Percentiles rank a stretch among this genome's conserved stretches.
Conservation (phyloP, 1,140 invertebrate genomes). For the Trissolcus basalis region DNA sequence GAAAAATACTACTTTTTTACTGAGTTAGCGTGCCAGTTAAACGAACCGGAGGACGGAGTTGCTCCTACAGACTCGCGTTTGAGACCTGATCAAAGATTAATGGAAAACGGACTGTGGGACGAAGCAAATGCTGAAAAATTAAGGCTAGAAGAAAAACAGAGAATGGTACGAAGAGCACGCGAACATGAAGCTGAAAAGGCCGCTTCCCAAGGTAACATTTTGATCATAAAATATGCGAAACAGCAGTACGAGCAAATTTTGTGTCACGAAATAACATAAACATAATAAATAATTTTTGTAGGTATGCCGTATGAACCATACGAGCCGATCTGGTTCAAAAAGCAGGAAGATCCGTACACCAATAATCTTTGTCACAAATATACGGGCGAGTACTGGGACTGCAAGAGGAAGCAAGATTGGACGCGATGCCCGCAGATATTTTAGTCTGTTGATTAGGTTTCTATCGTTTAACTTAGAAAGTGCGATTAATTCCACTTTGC, state of each 20-base stretch:
- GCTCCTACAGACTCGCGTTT: constrained; percentile 96
- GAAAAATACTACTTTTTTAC: constrained; percentile 96
- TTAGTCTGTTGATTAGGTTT: constrained; percentile 74
- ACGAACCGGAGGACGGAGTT: constrained; percentile 93
- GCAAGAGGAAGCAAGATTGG: constrained; percentile 94
- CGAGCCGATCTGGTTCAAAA: constrained; percentile 93
- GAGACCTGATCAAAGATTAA: constrained; percentile 96
- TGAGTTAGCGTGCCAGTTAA: constrained; percentile 94
- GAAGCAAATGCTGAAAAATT: constrained; percentile 95
- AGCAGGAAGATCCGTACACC: constrained; percentile 86
- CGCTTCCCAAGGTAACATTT: constrained; percentile 80
- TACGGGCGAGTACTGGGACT: constrained; percentile 94
- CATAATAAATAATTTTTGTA: constrained; percentile 59
- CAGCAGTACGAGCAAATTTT: no score
- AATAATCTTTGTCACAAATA: constrained; percentile 90
- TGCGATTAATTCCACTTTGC: constrained; percentile 62
- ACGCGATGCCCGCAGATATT: constrained; percentile 94
- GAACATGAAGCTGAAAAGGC: constrained; percentile 89
- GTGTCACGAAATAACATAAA: background rate
- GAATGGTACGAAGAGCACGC: constrained; percentile 81
- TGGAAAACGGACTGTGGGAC: constrained; percentile 98
- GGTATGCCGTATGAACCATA: constrained; percentile 86
- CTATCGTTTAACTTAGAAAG: constrained; percentile 59
- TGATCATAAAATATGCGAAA: no score
- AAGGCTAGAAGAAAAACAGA: constrained; percentile 96